A percentile compares a stretch with the other conserved stretches of the same genome.
Evolutionary conservation across 2,797 vertebrate species (phyloP).

Genomic region (Fratercula arctica): DNA sequence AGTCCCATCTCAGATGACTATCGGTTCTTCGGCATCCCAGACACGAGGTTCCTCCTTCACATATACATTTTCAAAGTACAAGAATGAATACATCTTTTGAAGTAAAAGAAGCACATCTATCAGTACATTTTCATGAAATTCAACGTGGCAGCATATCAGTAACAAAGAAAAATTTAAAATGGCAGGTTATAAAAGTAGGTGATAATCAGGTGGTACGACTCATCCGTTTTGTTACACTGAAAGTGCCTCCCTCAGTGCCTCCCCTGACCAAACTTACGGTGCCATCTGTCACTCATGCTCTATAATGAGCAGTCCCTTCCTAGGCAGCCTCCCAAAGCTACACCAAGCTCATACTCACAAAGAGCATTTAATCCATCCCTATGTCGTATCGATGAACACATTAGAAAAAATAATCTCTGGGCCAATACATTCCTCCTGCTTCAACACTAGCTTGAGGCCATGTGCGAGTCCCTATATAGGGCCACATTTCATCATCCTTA

Average conservation of each 20-base stretch:
- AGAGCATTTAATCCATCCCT: not conserved
- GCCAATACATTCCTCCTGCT: not conserved
- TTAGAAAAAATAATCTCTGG: not conserved
- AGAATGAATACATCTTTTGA: not conserved
- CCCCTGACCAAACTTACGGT: not conserved
- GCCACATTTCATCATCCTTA: not conserved
- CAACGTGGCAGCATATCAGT: not conserved
- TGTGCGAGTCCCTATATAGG: not conserved
- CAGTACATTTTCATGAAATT: not conserved
- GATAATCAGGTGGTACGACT: not conserved
- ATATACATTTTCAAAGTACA: not conserved
- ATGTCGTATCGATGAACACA: accelerated
- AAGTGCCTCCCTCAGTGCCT: not conserved
- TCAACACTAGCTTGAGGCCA: not conserved
- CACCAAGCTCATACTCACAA: not conserved
- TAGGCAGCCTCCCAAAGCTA: not conserved
- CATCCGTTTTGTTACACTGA: not conserved
- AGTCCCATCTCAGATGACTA: not conserved
- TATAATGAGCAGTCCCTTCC: not conserved
- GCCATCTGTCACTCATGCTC: not conserved
- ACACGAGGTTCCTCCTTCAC: not conserved
- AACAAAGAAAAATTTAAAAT: not conserved
- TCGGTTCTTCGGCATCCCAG: not conserved
- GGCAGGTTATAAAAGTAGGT: not conserved
- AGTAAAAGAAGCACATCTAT: not conserved